Conservation (phyloP, 2,113 vertebrate species). For the Urocynchramus pylzowi region DNA sequence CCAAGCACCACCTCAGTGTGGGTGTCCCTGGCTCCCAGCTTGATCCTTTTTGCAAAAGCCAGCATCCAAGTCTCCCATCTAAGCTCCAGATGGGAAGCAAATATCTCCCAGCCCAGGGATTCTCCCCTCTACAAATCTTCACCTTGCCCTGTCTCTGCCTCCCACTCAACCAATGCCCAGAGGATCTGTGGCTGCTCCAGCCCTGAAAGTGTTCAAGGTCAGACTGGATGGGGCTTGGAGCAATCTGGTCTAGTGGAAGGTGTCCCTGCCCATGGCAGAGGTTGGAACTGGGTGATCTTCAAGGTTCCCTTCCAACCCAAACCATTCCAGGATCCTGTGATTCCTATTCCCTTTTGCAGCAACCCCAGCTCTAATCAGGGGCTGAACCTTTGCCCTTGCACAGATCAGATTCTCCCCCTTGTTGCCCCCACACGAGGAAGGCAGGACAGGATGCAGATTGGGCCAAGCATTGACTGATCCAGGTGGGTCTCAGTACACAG, state of each 20-base stretch:
- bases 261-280: neutral
- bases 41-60: neutral
- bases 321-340: neutral
- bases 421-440: neutral
- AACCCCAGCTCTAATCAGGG: neutral
- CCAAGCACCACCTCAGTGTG: neutral
- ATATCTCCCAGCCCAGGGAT: neutral
- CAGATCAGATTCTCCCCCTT: neutral
- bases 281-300: neutral
- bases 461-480: neutral
- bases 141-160: neutral
- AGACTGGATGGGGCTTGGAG: neutral
- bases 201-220: neutral
- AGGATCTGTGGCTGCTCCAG: neutral
- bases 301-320: neutral
- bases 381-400: neutral
- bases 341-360: neutral
- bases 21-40: neutral
- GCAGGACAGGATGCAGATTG: neutral
- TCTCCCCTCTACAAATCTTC: neutral
- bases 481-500: no score
- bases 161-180: neutral
- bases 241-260: rapidly evolving
- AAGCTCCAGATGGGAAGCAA: neutral
- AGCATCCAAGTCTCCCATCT: neutral